Evolutionary conservation across 2,113 vertebrate genomes (phyloP).

Genomic region (Chrysemys picta): DNA sequence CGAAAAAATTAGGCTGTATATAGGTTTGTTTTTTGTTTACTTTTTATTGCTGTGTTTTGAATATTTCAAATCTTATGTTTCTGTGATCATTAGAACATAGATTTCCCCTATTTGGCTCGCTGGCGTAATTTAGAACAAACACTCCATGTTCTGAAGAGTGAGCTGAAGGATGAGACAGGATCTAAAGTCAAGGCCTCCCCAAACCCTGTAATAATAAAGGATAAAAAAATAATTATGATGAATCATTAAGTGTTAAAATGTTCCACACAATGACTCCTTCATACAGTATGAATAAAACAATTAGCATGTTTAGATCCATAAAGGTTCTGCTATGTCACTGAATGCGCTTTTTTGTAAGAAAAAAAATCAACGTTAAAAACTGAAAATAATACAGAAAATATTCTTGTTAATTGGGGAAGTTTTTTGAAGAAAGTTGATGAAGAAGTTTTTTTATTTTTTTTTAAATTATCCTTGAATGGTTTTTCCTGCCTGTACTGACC

Average conservation of each 20-base stretch:
- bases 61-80: background rate
- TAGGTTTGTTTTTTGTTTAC: background rate
- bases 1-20: background rate
- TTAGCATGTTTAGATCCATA: background rate
- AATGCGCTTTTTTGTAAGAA: background rate
- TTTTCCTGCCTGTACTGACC: background rate
- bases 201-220: background rate
- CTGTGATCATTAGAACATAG: background rate
- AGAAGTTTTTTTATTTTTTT: accelerated
- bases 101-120: background rate
- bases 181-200: background rate
- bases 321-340: background rate
- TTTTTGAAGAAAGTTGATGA: background rate
- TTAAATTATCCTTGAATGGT: background rate
- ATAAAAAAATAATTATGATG: background rate
- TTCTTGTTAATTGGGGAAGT: background rate
- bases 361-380: background rate
- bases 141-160: background rate
- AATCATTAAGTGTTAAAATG: background rate
- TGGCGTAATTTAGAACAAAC: background rate
- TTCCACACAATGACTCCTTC: background rate
- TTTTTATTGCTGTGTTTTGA: background rate
- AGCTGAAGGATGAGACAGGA: background rate
- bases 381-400: background rate
- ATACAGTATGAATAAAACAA: background rate